Conservation (phyloP, 2,113 vertebrate genomes). For the Antennarius striatus region DNA sequence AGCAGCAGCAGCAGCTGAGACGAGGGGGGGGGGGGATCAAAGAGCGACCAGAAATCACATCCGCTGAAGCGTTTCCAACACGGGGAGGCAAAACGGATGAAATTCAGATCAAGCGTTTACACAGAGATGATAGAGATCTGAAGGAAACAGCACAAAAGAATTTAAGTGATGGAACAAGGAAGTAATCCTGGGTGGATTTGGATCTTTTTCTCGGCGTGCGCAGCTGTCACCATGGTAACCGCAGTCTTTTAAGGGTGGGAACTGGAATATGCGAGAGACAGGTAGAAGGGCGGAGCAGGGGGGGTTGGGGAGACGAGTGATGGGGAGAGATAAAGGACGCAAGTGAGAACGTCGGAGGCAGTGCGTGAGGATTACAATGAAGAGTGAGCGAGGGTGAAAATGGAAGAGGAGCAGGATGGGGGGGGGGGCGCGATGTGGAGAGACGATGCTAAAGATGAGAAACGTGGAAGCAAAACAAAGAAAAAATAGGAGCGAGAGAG, state of each 20-base stretch:
- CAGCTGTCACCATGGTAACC: slow-evolving; percentile 82
- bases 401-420: slow-evolving; percentile 12
- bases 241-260: slow-evolving; percentile 73
- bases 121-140: slow-evolving; percentile 13
- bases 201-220: slow-evolving; percentile 77
- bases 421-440: not conserved
- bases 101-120: slow-evolving; percentile 17
- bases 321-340: slow-evolving; percentile 40
- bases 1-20: slow-evolving; percentile 57
- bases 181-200: slow-evolving; percentile 67
- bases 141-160: slow-evolving; percentile 29
- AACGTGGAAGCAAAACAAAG: slow-evolving; percentile 12
- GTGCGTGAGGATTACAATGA: slow-evolving; percentile 43
- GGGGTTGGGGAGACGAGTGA: slow-evolving; percentile 49
- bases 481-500: slow-evolving; percentile 16
- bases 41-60: slow-evolving; percentile 10
- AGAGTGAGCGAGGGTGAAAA: slow-evolving; percentile 13
- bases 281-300: slow-evolving; percentile 49
- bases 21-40: slow-evolving; percentile 8
- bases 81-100: not conserved
- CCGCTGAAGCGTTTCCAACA: slow-evolving; percentile 9
- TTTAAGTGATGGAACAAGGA: slow-evolving; percentile 69
- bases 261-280: slow-evolving; percentile 57
- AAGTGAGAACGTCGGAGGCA: slow-evolving; percentile 39
- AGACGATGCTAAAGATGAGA: slow-evolving; percentile 3